Evolutionary conservation across 2,888 invertebrate species (phyloP), one percentile per base, ranked within the genome.

Genomic region (Mechanitis mazaeus): DNA sequence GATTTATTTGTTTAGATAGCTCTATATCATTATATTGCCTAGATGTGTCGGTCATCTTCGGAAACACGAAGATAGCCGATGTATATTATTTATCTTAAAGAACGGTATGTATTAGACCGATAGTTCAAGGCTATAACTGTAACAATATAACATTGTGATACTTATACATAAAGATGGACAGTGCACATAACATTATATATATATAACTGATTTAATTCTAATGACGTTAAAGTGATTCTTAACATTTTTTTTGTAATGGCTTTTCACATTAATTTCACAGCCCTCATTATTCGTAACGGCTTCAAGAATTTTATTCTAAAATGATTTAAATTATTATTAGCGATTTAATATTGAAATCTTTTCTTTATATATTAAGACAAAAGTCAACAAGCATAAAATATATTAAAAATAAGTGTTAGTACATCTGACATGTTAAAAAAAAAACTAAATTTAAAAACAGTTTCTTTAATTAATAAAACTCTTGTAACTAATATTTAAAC

Each of bases 221-320:
- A 31, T 50, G 50, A 50, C 50, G 31, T 50, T 50, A 50, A 28
- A 5, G 28, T 50, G 31, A 31, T 3, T 50, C 28, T 45, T 58
- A 6, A 65, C 58, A 55, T 58, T 20, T 47, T 20, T 50, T 31
- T 50, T 50, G 50, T 31, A 63, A 71, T 69, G 54, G 68, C 71
- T 70, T 70, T 77, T 77, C 78, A 83, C 78, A 78, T 80, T 80
- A 73, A 75, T 74, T 83, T 89, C 89, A 89, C 89, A 89, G 89
- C 89, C 89, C 82, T 80, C 81, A 80, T 77, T 83, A 81, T 77
- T 75, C 72, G 83, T 87, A 50, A 66, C 64, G 58, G 62, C 66
- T 55, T 60, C 45, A 53, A 54, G 58, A 60, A 28, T 45, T 63
- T 63, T 55, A 56, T 46, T 45, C 54, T 58, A 61, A 56, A 56